Conservation (phyloP, 2,888 invertebrate genomes). For the Perizoma flavofasciatum region DNA sequence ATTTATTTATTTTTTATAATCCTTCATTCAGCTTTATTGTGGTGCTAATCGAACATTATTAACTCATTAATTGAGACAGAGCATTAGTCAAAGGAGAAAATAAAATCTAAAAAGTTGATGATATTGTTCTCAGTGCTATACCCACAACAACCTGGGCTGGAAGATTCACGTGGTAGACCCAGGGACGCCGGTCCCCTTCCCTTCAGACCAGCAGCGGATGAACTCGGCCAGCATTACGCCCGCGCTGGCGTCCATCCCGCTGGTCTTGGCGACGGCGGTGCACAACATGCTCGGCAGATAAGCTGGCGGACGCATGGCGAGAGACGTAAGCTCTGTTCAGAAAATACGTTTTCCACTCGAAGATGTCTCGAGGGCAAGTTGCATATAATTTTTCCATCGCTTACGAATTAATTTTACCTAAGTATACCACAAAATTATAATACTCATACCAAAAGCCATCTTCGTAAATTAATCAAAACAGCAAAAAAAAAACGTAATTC, state of each 20-base stretch:
- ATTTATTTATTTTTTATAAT: no score
- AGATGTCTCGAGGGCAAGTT: not conserved
- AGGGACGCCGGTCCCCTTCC: constrained; percentile 74
- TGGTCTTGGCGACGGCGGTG: constrained; percentile 47
- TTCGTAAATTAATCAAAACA: no score
- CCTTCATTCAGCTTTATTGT: no score
- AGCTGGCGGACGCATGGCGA: constrained; percentile 37
- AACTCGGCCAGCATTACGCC: constrained; percentile 40
- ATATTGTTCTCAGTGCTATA: constrained; percentile 88
- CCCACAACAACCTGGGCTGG: constrained; percentile 96
- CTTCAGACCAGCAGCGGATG: constrained; percentile 52
- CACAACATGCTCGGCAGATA: constrained; percentile 52
- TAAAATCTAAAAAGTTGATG: not conserved
- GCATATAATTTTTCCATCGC: no score
- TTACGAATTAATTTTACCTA: no score
- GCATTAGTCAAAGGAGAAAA: no score
- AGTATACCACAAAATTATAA: no score
- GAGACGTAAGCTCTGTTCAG: constrained; percentile 45
- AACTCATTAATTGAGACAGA: no score
- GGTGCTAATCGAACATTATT: no score
- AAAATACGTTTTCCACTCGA: constrained; percentile 34
- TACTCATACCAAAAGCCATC: no score
- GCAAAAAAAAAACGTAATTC: no score
- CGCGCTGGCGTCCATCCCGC: constrained; percentile 32
- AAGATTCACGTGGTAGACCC: constrained; percentile 94